Base-by-base conservation (phyloP, 2,113 vertebrate genomes). In the Centropus unirufus region DNA sequence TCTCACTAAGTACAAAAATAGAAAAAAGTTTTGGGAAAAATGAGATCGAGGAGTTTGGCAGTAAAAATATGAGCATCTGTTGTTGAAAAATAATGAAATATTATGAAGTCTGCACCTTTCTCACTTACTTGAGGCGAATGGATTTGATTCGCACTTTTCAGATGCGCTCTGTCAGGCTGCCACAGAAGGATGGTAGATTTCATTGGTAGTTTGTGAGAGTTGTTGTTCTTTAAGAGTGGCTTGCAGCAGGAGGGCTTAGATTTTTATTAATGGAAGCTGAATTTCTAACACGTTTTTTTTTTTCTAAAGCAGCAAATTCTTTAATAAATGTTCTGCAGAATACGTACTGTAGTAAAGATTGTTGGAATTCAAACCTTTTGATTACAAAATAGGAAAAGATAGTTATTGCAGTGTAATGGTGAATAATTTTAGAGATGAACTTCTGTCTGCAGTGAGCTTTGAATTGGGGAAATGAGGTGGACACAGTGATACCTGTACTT, bases 31-130 rank as follows among this genome's bases (percentile, higher is more conserved):
- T 30, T 14, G n/a, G 19, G 67, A 77, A 36, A 61, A 78, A 64
- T n/a, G 0, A 39, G 69, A 58, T 44, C 0, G 3, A 10, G 9
- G 39, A 34, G 61, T 64, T 90, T 52, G 57, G 34, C 47, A 63
- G 87, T 40, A 52, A 59, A 72, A 86, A 18, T 32, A 66, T 2
- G 8, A 83, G 8, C 5, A 0, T 0, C 1, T 63, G 1, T 32
- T 80, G 88, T 55, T 63, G 82, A 4, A 54, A 78, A 63, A 44
- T 32, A 44, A 34, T 42, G 6, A 72, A 14, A 7, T 78, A 15
- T 22, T 76, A 9, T 4, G 3, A 63, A 77, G 27, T 27, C 42
- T 54, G 2, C 17, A 22, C 14, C 16, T 59, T 67, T 66, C 30
- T 88, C 23, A 1, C 32, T 59, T 62, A 29, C 7, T 52, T 70